Base-by-base conservation (phyloP, 2,888 invertebrate genomes). In the Hofmannophila pseudospretella region DNA sequence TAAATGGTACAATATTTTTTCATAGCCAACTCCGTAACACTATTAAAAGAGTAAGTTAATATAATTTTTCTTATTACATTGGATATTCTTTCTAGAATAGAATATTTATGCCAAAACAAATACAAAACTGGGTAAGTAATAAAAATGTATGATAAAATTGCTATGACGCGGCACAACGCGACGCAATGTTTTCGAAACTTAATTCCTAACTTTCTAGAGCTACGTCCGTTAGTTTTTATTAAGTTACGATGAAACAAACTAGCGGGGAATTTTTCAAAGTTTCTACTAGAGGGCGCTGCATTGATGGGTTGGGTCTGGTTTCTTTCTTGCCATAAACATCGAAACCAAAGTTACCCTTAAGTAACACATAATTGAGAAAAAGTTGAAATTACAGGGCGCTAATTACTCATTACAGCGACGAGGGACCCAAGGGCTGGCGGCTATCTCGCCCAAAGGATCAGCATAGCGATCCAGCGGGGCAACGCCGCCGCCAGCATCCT, bases 161-260 rank as follows among this genome's bases (percentile, higher is more conserved):
- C 44, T 39, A 40, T 41, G 42, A 40, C 41, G 41, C 47, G 44
- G 43, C 49, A 42, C 52, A 47, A 45, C 51, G 50, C 52, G 47
- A 45, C 51, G 50, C 62, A 57, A 63, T 67, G 70, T 70, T 71
- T 67, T 58, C 54, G 39, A 55, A 79, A 78, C 60, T 75, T 76
- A 67, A 77, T 73, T 62, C 67, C 51, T 56, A 72, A 75, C 68
- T 75, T 64, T 12, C 5, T 16, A 47, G 51, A 44, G 58, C 55
- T 57, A 47, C 45, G 51, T 52, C 44, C 50, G 51, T 51, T 58
- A 72, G 72, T 76, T 74, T 75, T 68, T 75, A 76, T 74, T 69
- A 73, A 79, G 79, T 82, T 82, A 80, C 73, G 58, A 63, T 73
- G 70, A 78, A 75, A 79, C 75, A 76, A 78, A 79, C 77, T 73